Evolutionary conservation across 2,888 invertebrate genomes (phyloP), one percentile per base, ranked within the genome.

Genomic region (Brenthis ino): DNA sequence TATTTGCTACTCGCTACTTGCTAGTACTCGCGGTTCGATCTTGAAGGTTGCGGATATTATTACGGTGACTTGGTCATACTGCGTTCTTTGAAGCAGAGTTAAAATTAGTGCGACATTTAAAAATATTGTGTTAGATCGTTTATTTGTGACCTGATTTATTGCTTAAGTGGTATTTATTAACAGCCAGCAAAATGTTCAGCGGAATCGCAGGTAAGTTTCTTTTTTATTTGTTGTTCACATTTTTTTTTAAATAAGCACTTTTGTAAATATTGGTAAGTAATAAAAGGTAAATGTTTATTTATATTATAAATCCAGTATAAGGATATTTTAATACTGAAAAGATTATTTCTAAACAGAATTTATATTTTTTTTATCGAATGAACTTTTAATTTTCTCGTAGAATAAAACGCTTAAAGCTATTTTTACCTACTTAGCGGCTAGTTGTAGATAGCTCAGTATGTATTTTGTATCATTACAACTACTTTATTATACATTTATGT

Each of bases 201-300:
- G 88, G 89, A 83, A 92, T 93, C 80, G 89, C 92, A 86, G 93
- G 93, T 92, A 72, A 84, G 75, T 64, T 56, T 28, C 66, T 8
- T 56, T 50, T 60, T 56, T 56, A 43, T 54, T 63, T 43, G 11
- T 8, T 11, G 12, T 3, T 58, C 13, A 24, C 6, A 16, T 12
- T 20, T 47, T 47, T 14, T 55, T 60, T 47, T 66, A 16, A 6
- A 28, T 33, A 43, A 16, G n/a, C 47, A 24, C 48, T 48, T 60
- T 11, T 47, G 8, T 48, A 47, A 58, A 51, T 51, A n/a, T 6
- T 51, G n/a, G 14, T 4, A 16, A 51, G 14, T 51, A 48, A n/a
- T 47, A 48, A 48, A 13, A 20, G 47, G 6, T 48, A 48, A 14
- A 33, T 14, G 12, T 60, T n/a, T 12, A 2, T 24, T 12, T 11